These are phyloP conservation scores for Heliconius hortense DNA, from an alignment of 2,888 invertebrate species.

Conservation along the genomic window DNA sequence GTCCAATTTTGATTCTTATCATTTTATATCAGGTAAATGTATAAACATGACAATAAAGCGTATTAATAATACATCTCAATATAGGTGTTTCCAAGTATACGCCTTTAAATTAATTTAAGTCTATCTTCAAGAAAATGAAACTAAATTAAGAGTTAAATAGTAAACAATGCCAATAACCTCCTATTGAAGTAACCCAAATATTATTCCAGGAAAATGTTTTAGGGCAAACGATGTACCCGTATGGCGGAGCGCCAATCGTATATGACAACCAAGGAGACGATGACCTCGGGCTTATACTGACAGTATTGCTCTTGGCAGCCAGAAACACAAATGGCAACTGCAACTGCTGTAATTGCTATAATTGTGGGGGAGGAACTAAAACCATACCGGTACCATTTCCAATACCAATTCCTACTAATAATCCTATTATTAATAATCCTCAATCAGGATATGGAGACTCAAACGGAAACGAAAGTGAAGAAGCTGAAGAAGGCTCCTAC, in stretches of 20 bases:
- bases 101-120: not conserved
- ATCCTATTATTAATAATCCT: slow-evolving; percentile 51
- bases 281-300: slow-evolving; percentile 60
- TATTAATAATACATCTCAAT: not conserved
- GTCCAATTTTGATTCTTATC: slow-evolving; percentile 25
- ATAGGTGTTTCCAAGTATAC: not conserved
- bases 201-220: slow-evolving; percentile 48
- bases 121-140: not conserved
- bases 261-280: slow-evolving; percentile 54
- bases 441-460: slow-evolving; percentile 31
- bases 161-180: slow-evolving; percentile 27
- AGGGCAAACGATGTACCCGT: slow-evolving; percentile 44
- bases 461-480: slow-evolving; percentile 36
- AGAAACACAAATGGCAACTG: slow-evolving; percentile 50
- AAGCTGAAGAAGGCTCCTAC: not conserved
- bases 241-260: slow-evolving; percentile 50
- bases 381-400: slow-evolving; percentile 63
- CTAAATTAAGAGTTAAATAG: not conserved
- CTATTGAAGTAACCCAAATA: slow-evolving; percentile 28
- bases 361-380: slow-evolving; percentile 47
- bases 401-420: slow-evolving; percentile 60
- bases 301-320: slow-evolving; percentile 57
- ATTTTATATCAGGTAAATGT: slow-evolving; percentile 31
- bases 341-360: slow-evolving; percentile 50
- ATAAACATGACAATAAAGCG: not conserved